phyloP scores from a whole-genome alignment of 1,140 invertebrate species.

The Galleria mellonella region DNA sequence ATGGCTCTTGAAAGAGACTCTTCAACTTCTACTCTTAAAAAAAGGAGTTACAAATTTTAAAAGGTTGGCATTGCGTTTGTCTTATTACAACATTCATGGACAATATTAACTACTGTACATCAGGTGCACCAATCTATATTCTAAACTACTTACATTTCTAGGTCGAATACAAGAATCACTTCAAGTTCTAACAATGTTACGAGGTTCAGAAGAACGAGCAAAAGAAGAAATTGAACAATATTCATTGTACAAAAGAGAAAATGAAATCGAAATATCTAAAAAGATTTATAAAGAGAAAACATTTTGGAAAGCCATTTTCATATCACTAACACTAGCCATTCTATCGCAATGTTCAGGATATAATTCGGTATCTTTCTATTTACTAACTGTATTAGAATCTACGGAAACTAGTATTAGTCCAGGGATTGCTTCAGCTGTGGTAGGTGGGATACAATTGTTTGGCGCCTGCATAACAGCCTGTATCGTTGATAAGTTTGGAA shows the following conservation, averaged over 20 bases:
- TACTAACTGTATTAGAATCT: constrained; percentile 77
- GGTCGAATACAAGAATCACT: constrained; percentile 15
- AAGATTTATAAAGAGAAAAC: neutral
- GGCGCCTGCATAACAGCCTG: constrained; percentile 57
- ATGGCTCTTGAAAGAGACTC: too few species aligned
- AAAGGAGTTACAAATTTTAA: too few species aligned
- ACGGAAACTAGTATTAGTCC: constrained; percentile 74
- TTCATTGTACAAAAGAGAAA: neutral
- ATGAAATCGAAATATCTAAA: neutral
- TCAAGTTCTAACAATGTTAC: constrained; percentile 15
- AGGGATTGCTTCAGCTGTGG: constrained; percentile 76
- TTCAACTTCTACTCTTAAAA: too few species aligned
- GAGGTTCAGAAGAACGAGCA: constrained; percentile 17
- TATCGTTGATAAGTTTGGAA: constrained; percentile 76
- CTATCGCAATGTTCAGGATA: constrained; percentile 80
- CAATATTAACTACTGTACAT: too few species aligned
- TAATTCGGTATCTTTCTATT: constrained; percentile 81
- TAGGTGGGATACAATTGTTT: constrained; percentile 76
- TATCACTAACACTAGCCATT: constrained; percentile 45
- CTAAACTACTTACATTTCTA: constrained; percentile 3
- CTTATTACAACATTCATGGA: too few species aligned
- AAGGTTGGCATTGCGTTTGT: too few species aligned
- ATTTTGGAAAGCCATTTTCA: neutral
- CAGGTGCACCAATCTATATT: too few species aligned
- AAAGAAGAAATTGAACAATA: constrained; percentile 25